Percentiles rank a stretch among this genome's conserved stretches.
Evolutionary conservation across 1,140 invertebrate genomes (phyloP).

Genomic region (Ceratosolen solmsi): DNA sequence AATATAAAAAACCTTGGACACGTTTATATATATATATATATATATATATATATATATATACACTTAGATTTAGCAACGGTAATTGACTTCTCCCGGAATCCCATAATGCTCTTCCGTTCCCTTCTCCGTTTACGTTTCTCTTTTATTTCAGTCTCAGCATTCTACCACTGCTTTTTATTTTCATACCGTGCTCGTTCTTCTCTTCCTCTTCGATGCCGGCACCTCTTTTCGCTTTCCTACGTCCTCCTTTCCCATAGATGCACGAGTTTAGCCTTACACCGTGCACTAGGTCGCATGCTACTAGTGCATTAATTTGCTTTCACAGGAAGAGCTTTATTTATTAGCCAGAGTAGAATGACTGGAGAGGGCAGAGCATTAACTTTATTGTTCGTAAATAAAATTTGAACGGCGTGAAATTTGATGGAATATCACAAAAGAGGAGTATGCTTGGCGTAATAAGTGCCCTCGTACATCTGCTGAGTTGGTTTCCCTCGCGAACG

Average conservation of each 20-base stretch:
- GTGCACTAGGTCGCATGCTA: constrained; percentile 33
- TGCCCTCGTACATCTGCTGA: neutral
- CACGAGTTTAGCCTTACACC: neutral
- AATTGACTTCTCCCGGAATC: constrained; percentile 35
- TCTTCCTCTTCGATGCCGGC: neutral
- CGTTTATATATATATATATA: neutral
- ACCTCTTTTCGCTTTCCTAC: constrained; percentile 37
- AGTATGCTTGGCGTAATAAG: neutral
- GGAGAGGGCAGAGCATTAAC: neutral
- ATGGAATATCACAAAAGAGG: neutral
- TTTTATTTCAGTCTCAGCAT: constrained; percentile 10
- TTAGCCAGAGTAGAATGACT: neutral
- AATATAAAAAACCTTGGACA: neutral
- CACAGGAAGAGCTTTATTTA: constrained; percentile 40
- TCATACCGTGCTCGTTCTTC: neutral
- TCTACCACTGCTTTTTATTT: constrained; percentile 2
- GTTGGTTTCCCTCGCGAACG: neutral
- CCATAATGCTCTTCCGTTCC: constrained; percentile 8
- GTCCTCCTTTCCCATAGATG: constrained; percentile 37
- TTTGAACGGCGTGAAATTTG: constrained; percentile 28
- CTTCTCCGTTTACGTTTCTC: neutral
- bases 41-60: neutral
- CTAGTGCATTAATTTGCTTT: constrained; percentile 20
- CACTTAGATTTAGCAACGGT: constrained; percentile 26
- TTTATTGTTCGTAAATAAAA: constrained; percentile 37